Base-by-base conservation (phyloP, 2,113 vertebrate genomes). In the Ciconia stormi region DNA sequence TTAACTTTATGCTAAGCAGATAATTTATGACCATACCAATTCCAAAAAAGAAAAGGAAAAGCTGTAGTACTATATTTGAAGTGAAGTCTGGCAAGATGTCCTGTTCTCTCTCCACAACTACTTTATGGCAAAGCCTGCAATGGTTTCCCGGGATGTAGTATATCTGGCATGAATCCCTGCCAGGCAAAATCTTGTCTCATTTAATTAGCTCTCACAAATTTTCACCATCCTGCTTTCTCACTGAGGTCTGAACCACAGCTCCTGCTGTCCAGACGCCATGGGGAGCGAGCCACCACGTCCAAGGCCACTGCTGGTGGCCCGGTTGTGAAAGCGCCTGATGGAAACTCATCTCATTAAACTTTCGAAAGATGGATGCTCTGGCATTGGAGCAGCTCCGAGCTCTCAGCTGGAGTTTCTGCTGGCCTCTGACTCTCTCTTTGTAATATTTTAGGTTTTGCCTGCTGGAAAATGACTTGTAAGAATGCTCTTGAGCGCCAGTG, bases 391-490 rank as follows among this genome's bases (percentile, higher is more conserved):
- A 94, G 93, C 73, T 94, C 84, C 0, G 66, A 95, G 89, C 42
- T 80, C 95, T 93, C 95, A 96, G 96, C 91, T 97, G 97, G 96
- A 96, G 93, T 91, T 96, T 91, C 78, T 96, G 74, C 85, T 96
- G 93, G 94, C 94, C 87, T 95, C 74, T 4, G 5, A 63, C 62
- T 93, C 81, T 72, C 26, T 91, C 84, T 96, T 95, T 94, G 91
- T 95, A 95, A 95, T 94, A 87, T 82, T 96, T 95, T 87, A 91
- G 93, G 73, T 59, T 93, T 91, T 95, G 84, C 93, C 81, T 95
- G 93, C 81, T 97, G 93, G 92, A 97, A 97, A 97, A 97, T 55
- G 71, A 97, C 91, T 97, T 97, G 83, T 72, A 94, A 94, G 89
- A 97, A 96, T 97, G 93, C 71, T 95, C 66, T 87, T 70, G 61